Conservation (phyloP, 2,113 vertebrate genomes). For the Perccottus glenii region DNA sequence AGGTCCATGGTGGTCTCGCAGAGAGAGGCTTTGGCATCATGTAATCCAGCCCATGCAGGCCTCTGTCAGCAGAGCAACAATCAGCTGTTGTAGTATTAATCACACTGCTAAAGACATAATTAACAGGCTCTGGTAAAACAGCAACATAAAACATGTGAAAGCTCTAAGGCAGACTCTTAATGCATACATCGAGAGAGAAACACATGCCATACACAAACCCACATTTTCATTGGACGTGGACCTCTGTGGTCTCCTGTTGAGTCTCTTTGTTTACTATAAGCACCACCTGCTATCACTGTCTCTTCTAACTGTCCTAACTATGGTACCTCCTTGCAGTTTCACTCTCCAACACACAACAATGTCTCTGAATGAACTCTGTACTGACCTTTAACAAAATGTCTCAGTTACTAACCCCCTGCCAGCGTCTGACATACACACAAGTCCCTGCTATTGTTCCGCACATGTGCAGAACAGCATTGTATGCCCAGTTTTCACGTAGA, state of each 20-base stretch:
- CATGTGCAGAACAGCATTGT: constrained; percentile 18
- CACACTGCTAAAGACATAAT: constrained; percentile 74
- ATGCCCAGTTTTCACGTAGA: not conserved
- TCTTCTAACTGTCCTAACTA: constrained; percentile 36
- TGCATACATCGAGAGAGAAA: constrained; percentile 8
- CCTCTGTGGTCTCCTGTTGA: not conserved
- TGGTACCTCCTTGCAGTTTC: constrained; percentile 38
- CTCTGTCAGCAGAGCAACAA: constrained; percentile 58
- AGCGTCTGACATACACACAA: constrained; percentile 57
- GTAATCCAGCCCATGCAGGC: constrained; percentile 49
- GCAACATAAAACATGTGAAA: constrained; percentile 44
- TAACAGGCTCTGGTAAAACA: constrained; percentile 61
- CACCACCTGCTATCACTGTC: constrained; percentile 4
- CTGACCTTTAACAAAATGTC: constrained; percentile 72
- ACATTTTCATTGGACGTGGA: constrained; percentile 2
- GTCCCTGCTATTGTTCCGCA: constrained; percentile 48
- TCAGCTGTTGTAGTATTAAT: constrained; percentile 71
- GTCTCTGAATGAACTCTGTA: constrained; percentile 49
- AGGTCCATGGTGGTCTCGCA: constrained; percentile 38
- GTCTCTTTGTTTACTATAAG: constrained; percentile 26
- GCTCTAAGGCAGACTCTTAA: constrained; percentile 22
- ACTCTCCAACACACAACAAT: constrained; percentile 37
- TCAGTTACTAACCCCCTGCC: constrained; percentile 58
- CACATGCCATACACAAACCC: constrained; percentile 2
- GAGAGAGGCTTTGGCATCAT: constrained; percentile 39